Percentiles rank a stretch among this genome's conserved stretches.
Evolutionary conservation across 2,113 vertebrate genomes (phyloP).

Genomic region (Jacana jacana): DNA sequence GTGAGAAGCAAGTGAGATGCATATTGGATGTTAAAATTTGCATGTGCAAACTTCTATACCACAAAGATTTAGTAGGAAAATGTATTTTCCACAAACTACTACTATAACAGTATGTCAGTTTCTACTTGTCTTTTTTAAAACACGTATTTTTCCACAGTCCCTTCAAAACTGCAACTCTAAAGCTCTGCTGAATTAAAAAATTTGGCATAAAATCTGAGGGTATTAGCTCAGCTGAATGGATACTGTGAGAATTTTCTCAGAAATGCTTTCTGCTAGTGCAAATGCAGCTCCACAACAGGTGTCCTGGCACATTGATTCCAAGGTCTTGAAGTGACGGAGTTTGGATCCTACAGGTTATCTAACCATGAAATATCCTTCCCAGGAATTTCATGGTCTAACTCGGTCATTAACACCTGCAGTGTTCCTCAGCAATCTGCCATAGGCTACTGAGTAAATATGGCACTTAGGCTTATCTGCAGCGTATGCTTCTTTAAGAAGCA

Average conservation of each 20-base stretch:
- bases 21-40: slow-evolving; percentile 6
- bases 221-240: background rate
- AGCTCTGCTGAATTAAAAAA: background rate
- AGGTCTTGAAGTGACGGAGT: background rate
- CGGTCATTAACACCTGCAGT: background rate
- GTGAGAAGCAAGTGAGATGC: background rate
- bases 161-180: background rate
- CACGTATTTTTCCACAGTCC: background rate
- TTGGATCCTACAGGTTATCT: background rate
- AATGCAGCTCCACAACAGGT: background rate
- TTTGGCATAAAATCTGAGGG: background rate
- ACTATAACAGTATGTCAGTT: background rate
- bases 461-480: background rate
- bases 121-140: background rate
- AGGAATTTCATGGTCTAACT: background rate
- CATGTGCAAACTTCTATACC: background rate
- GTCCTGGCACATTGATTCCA: background rate
- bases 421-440: background rate
- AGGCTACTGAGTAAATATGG: background rate
- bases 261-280: background rate
- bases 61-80: background rate
- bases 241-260: background rate
- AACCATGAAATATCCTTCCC: background rate
- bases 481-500: slow-evolving; percentile 47
- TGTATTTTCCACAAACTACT: background rate